Base-by-base conservation (phyloP, 2,113 vertebrate species). In the Mirza zaza region DNA sequence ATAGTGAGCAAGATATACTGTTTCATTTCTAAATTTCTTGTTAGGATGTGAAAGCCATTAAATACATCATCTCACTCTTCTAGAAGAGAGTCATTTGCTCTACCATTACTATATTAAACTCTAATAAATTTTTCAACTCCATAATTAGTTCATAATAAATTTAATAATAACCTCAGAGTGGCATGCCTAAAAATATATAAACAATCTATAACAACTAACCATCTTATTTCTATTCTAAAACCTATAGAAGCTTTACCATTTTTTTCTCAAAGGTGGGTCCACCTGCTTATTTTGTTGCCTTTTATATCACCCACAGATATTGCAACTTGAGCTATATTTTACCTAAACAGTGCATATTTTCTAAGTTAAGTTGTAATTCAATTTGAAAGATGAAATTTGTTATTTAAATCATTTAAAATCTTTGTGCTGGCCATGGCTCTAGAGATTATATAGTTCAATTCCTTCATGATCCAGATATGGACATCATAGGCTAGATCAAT, bases 1-100 rank as follows among this genome's bases (percentile, higher is more conserved):
- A 84, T 15, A 90, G 27, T 63, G 63, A 91, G 65, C 25, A 90
- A 80, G 29, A 83, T 52, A 80, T 1, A 94, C 25, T 29, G 9
- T 73, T 92, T 80, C 88, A 77, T 65, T 87, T 95, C 65, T 71
- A 79, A 90, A 94, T 80, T 63, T 76, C n/a, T 82, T 68, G 52
- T 71, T 12, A 87, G 50, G 8, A 55, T 36, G 1, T 77, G 52
- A 18, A 91, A 90, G 7, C 52, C 50, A 86, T 89, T 67, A 79
- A 90, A 93, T 77, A 45, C 2, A 93, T 36, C 34, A 83, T n/a
- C 13, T 76, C 57, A 55, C 9, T 79, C 39, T 95, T 97, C 32
- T 57, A 20, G 36, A 85, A 93, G 29, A 89, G 50, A 68, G 6
- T 6, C 13, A 83, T 89, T 94, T 94, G 65, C 25, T 59, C 57